Conservation (phyloP, 2,113 vertebrate genomes). For the Engystomops pustulosus region DNA sequence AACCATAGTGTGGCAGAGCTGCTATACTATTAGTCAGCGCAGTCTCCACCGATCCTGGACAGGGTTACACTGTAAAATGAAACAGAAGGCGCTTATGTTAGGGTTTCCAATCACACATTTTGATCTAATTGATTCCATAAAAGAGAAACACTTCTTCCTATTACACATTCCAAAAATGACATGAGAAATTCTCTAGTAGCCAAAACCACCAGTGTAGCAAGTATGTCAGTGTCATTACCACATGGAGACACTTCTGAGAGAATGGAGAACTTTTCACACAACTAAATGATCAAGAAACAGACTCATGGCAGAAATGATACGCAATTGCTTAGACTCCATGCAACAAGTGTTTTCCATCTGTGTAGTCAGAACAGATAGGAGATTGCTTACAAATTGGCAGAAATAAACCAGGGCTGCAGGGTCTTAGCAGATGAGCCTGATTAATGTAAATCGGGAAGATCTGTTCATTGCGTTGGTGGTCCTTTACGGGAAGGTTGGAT, state of each 20-base stretch:
- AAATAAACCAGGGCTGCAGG: not conserved
- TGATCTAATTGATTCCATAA: constrained; percentile 39
- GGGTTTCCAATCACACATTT: constrained; percentile 40
- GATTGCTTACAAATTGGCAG: not conserved
- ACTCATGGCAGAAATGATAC: constrained; percentile 5
- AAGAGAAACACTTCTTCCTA: constrained; percentile 38
- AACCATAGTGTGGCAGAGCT: not conserved
- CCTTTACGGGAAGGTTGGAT: too few species aligned
- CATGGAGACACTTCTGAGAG: constrained; percentile 45
- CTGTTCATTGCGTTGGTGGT: not conserved
- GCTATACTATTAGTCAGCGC: not conserved
- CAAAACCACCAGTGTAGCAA: constrained; percentile 55
- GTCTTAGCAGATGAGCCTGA: not conserved
- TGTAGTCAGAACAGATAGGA: not conserved
- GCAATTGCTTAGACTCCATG: not conserved
- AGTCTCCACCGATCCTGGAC: not conserved
- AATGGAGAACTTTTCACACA: constrained; percentile 8
- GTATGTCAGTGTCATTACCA: constrained; percentile 26
- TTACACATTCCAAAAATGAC: constrained; percentile 50
- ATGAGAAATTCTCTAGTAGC: constrained; percentile 41
- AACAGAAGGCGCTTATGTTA: constrained; percentile 15
- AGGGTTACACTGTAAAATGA: not conserved
- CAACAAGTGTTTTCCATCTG: constrained; percentile 41
- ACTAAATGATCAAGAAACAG: constrained; percentile 42
- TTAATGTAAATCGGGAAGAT: not conserved